phyloP scores from a whole-genome alignment of 2,797 vertebrate species.

The Gila robusta region DNA sequence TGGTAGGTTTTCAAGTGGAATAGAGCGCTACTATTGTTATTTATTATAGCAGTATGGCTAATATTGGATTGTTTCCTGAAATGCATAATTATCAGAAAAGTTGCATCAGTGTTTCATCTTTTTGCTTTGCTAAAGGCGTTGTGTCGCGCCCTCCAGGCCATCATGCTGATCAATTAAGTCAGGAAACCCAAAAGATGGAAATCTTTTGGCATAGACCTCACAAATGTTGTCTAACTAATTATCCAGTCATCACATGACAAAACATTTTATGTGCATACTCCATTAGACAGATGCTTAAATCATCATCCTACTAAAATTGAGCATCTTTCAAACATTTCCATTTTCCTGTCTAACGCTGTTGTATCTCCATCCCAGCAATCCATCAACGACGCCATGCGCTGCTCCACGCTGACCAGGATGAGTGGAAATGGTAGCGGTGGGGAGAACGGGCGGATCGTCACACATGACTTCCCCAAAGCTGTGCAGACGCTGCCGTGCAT shows the following conservation, averaged over 20 bases:
- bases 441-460: conserved; percentile 96
- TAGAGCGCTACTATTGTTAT: background rate
- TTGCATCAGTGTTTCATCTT: conserved; percentile 3
- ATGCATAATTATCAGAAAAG: background rate
- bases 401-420: conserved; percentile 93
- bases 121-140: conserved; percentile 19
- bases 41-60: background rate
- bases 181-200: conserved; percentile 13
- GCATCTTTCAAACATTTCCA: conserved; percentile 42
- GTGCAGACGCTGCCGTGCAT: conserved; percentile 98
- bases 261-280: conserved; percentile 45
- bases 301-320: conserved; percentile 48
- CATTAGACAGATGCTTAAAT: conserved; percentile 48
- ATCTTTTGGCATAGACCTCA: background rate
- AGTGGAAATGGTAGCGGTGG: conserved; percentile 84
- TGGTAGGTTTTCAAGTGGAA: background rate
- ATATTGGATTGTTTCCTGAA: background rate
- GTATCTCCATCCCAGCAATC: conserved; percentile 92
- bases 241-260: conserved; percentile 37
- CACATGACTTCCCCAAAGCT: conserved; percentile 97
- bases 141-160: background rate
- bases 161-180: background rate
- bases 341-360: conserved; percentile 62
- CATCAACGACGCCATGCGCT: conserved; percentile 97
- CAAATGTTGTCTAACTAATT: conserved; percentile 35